Evolutionary conservation across 2,113 vertebrate species (phyloP).

Genomic region (Neofelis nebulosa): DNA sequence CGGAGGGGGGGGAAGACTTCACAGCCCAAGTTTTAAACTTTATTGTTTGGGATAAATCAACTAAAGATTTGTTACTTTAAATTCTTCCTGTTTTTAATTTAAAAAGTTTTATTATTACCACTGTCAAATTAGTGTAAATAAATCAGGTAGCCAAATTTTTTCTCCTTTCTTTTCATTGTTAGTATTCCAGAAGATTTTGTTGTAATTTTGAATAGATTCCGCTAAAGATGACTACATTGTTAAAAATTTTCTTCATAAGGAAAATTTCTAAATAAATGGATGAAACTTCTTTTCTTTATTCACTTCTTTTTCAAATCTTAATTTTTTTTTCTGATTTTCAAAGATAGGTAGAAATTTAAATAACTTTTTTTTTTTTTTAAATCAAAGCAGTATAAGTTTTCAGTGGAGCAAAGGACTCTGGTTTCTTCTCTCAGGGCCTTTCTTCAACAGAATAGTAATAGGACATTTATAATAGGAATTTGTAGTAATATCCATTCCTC

Average conservation of each 20-base stretch:
- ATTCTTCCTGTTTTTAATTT: neutral
- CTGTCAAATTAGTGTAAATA: neutral
- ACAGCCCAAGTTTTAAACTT: neutral
- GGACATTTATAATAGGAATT: slow-evolving; percentile 17
- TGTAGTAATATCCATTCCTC: neutral
- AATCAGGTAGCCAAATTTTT: neutral
- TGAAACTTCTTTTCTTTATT: neutral
- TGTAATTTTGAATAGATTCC: neutral
- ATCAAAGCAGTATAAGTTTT: neutral
- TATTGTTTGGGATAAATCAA: neutral
- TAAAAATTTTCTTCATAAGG: neutral
- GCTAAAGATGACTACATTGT: neutral
- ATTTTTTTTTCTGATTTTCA: slow-evolving; percentile 4
- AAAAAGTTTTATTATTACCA: neutral
- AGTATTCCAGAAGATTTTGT: neutral
- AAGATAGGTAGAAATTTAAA: neutral
- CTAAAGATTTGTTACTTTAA: slow-evolving; percentile 1
- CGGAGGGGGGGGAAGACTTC: neutral
- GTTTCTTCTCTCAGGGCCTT: neutral
- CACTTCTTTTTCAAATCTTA: neutral
- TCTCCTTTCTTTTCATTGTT: neutral
- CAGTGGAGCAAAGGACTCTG: neutral
- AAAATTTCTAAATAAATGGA: neutral
- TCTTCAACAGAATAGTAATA: slow-evolving; percentile 36
- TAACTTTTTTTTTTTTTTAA: neutral